Evolutionary conservation across 1,140 invertebrate genomes (phyloP).

Genomic region (Drosophila guanche): DNA sequence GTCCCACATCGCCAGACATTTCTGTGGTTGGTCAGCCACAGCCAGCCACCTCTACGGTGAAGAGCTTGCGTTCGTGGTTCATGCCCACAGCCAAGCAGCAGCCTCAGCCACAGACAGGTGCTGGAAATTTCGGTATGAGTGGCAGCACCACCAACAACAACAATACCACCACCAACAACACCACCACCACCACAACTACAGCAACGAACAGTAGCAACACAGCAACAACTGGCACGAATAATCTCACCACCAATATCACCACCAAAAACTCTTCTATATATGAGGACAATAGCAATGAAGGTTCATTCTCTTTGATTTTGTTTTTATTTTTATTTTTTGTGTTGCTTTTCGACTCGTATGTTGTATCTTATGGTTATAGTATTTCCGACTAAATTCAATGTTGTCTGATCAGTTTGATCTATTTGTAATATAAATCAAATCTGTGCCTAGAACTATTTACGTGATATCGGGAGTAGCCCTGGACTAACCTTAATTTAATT

Average conservation of each 20-base stretch:
- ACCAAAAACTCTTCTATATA: conserved; percentile 82
- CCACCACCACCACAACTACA: conserved; percentile 53
- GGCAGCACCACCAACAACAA: conserved; percentile 53
- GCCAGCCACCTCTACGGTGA: conserved; percentile 53
- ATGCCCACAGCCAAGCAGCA: conserved; percentile 54
- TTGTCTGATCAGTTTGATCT: conserved; percentile 16
- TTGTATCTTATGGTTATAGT: conserved; percentile 37
- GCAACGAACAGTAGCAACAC: conserved; percentile 50
- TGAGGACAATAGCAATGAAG: conserved; percentile 82
- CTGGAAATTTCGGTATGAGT: conserved; percentile 80
- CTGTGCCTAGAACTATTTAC: conserved; percentile 16
- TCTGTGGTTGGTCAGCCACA: conserved; percentile 23
- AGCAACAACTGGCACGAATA: conserved; percentile 71
- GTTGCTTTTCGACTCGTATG: conserved; percentile 20
- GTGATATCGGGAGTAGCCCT: neutral
- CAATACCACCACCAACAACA: conserved; percentile 36
- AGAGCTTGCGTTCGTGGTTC: conserved; percentile 68
- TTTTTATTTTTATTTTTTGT: conserved; percentile 31
- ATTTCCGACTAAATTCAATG: conserved; percentile 9
- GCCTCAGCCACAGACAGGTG: conserved; percentile 18
- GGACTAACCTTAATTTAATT: neutral
- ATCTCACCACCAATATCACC: conserved; percentile 71
- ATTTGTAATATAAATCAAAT: conserved; percentile 15
- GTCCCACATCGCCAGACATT: conserved; percentile 75
- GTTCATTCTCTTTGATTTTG: conserved; percentile 77